These are phyloP conservation scores for Anhinga anhinga DNA, from an alignment of 2,113 vertebrate species.

Conservation along the genomic window DNA sequence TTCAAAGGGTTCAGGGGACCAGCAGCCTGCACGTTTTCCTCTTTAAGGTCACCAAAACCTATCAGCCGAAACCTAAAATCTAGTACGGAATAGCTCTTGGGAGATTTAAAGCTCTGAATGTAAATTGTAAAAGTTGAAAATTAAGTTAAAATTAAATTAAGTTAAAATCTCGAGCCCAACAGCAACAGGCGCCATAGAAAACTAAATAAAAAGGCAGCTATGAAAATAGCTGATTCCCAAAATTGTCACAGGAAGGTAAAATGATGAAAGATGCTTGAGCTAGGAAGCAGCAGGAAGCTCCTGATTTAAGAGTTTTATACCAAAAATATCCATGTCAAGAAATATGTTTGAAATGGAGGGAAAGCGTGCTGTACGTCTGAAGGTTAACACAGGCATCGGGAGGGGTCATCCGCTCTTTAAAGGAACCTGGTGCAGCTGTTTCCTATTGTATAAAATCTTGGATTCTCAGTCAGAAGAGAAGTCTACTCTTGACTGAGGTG, in stretches of 20 bases:
- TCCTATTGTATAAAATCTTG: neutral
- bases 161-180: neutral
- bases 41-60: conserved; percentile 29
- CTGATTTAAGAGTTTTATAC: neutral
- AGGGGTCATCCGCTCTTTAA: neutral
- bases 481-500: neutral
- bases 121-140: neutral
- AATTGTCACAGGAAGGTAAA: neutral
- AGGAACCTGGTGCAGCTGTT: neutral
- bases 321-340: neutral
- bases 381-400: neutral
- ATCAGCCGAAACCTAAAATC: neutral
- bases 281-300: conserved; percentile 12
- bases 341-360: neutral
- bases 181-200: neutral
- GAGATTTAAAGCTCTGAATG: neutral
- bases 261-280: neutral
- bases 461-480: neutral
- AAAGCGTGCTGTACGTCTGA: neutral
- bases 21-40: conserved; percentile 37
- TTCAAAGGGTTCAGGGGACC: conserved; percentile 20
- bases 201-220: neutral
- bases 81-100: neutral
- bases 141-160: neutral
- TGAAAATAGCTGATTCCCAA: neutral